phyloP scores from a whole-genome alignment of 1,140 invertebrate genomes.

The Calephelis virginiensis region DNA sequence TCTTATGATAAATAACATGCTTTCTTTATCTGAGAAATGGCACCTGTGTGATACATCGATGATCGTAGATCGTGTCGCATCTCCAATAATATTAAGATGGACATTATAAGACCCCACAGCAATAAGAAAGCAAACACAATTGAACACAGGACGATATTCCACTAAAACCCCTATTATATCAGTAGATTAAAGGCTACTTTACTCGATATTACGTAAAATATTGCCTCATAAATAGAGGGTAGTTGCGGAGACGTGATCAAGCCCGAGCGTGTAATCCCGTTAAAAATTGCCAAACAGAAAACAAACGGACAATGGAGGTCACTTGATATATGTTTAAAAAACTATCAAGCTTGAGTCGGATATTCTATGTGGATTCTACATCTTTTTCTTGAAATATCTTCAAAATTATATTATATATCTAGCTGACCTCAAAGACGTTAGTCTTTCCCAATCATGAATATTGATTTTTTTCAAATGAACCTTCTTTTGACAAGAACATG shows the following conservation, averaged over 20 bases:
- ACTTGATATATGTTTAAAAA: constrained; percentile 25
- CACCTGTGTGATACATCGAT: constrained; percentile 6
- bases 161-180: constrained; percentile 64
- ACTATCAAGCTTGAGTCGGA: constrained; percentile 21
- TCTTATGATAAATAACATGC: constrained; percentile 9
- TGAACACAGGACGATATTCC: constrained; percentile 44
- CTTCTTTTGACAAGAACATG: too few relatives aligned
- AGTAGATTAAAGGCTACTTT: constrained; percentile 76
- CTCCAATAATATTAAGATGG: constrained; percentile 44
- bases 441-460: too few relatives aligned
- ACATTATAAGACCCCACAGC: constrained; percentile 45
- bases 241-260: constrained; percentile 65
- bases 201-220: constrained; percentile 76
- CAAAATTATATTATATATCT: too few relatives aligned
- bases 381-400: too few relatives aligned
- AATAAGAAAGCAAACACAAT: constrained; percentile 69
- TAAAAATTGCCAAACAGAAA: constrained; percentile 77
- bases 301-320: constrained; percentile 60
- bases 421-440: too few relatives aligned
- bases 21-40: constrained; percentile 6
- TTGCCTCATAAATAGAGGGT: constrained; percentile 71
- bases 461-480: too few relatives aligned
- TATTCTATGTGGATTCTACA: not conserved
- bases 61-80: constrained; percentile 13
- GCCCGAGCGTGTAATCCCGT: constrained; percentile 59